A percentile compares a stretch with the other conserved stretches of the same genome.
These are phyloP conservation scores for Cydia fagiglandana DNA, from an alignment of 1,140 invertebrate genomes.

Conservation along the genomic window DNA sequence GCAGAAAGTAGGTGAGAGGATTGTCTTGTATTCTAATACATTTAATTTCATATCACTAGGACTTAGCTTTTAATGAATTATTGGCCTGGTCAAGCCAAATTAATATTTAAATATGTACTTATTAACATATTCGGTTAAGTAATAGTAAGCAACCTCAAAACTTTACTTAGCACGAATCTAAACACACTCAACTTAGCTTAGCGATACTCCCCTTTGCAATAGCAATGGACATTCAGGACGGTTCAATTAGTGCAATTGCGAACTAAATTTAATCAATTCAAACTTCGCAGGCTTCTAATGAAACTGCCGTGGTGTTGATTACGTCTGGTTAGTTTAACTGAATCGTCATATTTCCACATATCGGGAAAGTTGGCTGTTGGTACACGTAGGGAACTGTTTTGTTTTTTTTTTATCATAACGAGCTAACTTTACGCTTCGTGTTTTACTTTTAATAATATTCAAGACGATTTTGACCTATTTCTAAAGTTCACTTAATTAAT, in stretches of 20 bases:
- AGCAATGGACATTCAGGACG: constrained; percentile 30
- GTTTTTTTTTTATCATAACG: neutral
- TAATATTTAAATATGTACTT: neutral
- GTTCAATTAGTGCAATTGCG: constrained; percentile 36
- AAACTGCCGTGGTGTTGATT: constrained; percentile 45
- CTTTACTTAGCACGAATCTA: neutral
- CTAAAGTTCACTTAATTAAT: neutral
- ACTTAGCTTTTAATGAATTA: too few species aligned
- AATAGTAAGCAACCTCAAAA: neutral
- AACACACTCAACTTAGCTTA: neutral
- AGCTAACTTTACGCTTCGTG: neutral
- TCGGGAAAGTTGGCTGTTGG: neutral
- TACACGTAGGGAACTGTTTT: neutral
- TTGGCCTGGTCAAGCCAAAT: too few species aligned
- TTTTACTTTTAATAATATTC: neutral
- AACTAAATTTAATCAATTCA: constrained; percentile 50
- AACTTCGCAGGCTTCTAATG: constrained; percentile 39
- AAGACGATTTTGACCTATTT: neutral
- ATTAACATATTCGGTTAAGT: neutral
- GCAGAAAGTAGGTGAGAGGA: too few species aligned
- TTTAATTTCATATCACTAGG: too few species aligned
- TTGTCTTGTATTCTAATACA: too few species aligned
- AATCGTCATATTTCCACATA: constrained; percentile 17
- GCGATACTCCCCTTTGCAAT: neutral
- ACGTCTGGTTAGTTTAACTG: constrained; percentile 46